Conservation (phyloP, 2,113 vertebrate species). For the Clarias batrachus region DNA sequence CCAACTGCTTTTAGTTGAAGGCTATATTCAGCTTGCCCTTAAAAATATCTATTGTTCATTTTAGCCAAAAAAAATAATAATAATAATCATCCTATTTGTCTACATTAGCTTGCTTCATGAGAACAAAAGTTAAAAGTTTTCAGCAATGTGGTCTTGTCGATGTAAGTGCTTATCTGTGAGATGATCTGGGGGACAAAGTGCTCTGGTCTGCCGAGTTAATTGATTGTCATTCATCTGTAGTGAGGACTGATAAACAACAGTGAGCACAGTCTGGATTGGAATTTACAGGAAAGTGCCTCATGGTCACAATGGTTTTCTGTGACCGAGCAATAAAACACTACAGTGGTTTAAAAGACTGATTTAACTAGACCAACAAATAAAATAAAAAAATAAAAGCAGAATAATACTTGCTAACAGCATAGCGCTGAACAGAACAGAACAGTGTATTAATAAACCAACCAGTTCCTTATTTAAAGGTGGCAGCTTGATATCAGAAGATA, state of each 20-base stretch:
- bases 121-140: not conserved
- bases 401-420: not conserved
- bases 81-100: not conserved
- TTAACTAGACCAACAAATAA: not conserved
- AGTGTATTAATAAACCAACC: not conserved
- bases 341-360: not conserved
- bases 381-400: too few species aligned
- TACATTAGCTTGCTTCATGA: not conserved
- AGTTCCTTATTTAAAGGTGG: slow-evolving; percentile 21
- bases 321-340: slow-evolving; percentile 13
- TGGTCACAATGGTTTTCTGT: not conserved
- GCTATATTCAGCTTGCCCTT: not conserved
- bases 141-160: not conserved
- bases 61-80: not conserved
- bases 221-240: slow-evolving; percentile 43
- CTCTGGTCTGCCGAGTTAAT: slow-evolving; percentile 44
- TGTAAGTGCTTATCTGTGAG: slow-evolving; percentile 23
- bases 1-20: not conserved
- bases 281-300: slow-evolving; percentile 28
- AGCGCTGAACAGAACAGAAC: not conserved
- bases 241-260: slow-evolving; percentile 37
- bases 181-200: slow-evolving; percentile 31
- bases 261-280: slow-evolving; percentile 5
- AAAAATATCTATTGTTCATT: not conserved
- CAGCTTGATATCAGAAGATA: slow-evolving; percentile 16